Base-by-base conservation (phyloP, 2,888 invertebrate genomes). In the Chorisops tibialis region DNA sequence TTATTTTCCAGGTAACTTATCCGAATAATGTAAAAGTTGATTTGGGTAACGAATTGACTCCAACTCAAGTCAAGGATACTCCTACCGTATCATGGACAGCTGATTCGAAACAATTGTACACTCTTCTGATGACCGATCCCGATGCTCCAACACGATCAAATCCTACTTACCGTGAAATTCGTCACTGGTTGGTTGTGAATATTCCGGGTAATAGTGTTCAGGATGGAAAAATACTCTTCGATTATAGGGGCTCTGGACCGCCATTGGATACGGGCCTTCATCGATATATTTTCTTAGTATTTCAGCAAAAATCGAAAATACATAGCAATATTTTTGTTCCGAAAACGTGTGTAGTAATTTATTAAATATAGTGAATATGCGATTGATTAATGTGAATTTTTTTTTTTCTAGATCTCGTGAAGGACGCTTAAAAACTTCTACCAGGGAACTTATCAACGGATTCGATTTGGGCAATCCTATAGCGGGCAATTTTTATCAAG, bases 81-180 rank as follows among this genome's bases (percentile, higher is more conserved):
- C 77, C 78, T 0, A 37, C 63, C 1, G 68, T 78, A 0, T 70
- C 69, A 41, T 78, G 73, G 73, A 49, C 69, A 9, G 67, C 71
- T 0, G 68, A 73, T 21, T 62, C 69, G 2, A 65, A 48, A 4
- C 63, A 66, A 1, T 73, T 67, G 61, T 75, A 76, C 41, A 70
- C 75, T 0, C 68, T 78, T 0, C 67, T 74, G 4, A 68, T 77
- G 67, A 73, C 76, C 82, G 96, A 96, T 81, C 95, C 95, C 0
- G 96, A 96, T 81, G 94, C 94, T 7, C 95, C 95, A 0, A 93
- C 93, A 0, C n/a, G n/a, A n/a, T n/a, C n/a, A n/a, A n/a, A n/a
- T n/a, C n/a, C n/a, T n/a, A 88, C 81, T 65, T 87, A 83, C 74
- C 84, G 93, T 35, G 95, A 96, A 77, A 93, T 90, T 87, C 89